These are phyloP conservation scores for Callocephalon fimbriatum DNA, from an alignment of 2,113 vertebrate species.

Conservation along the genomic window DNA sequence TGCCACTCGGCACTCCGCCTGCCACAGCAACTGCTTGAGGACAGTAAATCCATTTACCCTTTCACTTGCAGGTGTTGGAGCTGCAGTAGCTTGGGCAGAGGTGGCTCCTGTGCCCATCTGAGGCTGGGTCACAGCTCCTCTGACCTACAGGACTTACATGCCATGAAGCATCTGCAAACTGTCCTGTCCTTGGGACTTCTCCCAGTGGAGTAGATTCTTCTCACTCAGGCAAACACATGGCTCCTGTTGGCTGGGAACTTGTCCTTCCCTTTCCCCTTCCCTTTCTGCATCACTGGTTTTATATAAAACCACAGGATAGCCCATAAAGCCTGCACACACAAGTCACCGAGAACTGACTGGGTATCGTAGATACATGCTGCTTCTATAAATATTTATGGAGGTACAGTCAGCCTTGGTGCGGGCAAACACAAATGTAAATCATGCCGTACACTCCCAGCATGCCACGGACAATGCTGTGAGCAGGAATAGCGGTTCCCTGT, in stretches of 20 bases:
- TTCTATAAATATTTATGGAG: conserved; percentile 49
- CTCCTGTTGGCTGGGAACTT: neutral
- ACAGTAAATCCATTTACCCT: neutral
- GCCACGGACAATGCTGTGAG: neutral
- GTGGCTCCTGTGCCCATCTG: neutral
- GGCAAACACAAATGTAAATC: conserved; percentile 27
- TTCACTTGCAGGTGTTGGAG: rapidly evolving
- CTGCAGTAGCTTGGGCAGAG: neutral
- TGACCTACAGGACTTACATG: rapidly evolving
- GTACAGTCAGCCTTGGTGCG: neutral
- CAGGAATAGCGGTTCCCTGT: neutral
- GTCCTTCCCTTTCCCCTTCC: neutral
- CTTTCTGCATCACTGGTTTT: neutral
- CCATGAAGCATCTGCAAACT: neutral
- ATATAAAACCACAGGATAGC: neutral
- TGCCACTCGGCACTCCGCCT: neutral
- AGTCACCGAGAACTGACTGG: neutral
- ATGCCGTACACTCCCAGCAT: neutral
- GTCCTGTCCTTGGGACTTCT: neutral
- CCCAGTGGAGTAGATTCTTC: neutral
- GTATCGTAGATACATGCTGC: neutral
- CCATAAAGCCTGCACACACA: neutral
- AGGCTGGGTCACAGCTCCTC: neutral
- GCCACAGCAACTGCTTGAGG: neutral
- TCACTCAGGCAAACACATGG: neutral